phyloP scores from a whole-genome alignment of 2,113 vertebrate genomes.

The Hemiscyllium ocellatum region DNA sequence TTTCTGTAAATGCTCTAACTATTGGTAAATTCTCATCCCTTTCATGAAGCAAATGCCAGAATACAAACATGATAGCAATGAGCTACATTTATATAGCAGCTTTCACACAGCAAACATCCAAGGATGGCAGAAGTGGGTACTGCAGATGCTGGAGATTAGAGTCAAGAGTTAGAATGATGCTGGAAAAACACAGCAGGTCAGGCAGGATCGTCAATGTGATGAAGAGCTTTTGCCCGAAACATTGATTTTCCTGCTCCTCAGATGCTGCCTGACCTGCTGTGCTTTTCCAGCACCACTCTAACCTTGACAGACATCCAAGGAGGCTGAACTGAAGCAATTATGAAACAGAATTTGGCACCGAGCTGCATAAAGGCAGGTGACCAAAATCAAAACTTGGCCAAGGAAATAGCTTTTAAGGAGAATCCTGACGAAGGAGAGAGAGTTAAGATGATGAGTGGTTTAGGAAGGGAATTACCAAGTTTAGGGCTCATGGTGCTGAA shows the following conservation, averaged over 20 bases:
- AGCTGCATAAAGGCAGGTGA: neutral
- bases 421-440: neutral
- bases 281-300: no score
- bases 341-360: neutral
- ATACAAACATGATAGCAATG: neutral
- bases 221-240: no score
- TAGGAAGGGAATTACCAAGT: neutral
- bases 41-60: neutral
- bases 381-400: neutral
- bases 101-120: no score
- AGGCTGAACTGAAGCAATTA: neutral
- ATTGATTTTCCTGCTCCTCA: no score
- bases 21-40: neutral
- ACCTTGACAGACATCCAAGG: neutral
- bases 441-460: neutral
- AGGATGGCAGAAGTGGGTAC: neutral
- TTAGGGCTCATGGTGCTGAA: neutral
- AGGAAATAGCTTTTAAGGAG: neutral
- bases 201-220: no score
- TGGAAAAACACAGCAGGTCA: no score
- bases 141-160: no score
- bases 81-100: neutral
- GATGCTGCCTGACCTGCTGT: no score
- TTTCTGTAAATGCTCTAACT: neutral
- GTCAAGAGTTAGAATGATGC: no score